A percentile compares a stretch with the other conserved stretches of the same genome.
phyloP scores from a whole-genome alignment of 2,113 vertebrate genomes.

The Vanacampus margaritifer region DNA sequence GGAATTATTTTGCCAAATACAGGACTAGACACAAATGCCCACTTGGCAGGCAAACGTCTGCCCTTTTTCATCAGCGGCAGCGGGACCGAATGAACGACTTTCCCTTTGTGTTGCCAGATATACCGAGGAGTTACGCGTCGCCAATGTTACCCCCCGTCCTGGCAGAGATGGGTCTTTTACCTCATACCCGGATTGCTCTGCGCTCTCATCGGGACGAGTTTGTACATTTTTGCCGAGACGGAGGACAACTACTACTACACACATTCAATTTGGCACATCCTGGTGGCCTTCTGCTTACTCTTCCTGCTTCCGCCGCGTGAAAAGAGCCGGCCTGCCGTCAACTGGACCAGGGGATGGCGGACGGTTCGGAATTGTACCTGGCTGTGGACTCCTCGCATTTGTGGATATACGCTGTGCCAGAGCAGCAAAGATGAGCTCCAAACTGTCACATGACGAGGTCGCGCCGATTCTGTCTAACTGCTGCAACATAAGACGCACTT shows the following conservation, averaged over 20 bases:
- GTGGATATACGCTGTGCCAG: constrained; percentile 87
- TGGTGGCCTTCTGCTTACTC: constrained; percentile 86
- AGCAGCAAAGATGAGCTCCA: constrained; percentile 84
- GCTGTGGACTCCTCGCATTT: constrained; percentile 70
- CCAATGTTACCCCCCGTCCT: constrained; percentile 87
- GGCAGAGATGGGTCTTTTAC: constrained; percentile 90
- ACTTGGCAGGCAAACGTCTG: too few relatives aligned
- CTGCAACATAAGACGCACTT: neutral
- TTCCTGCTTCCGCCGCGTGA: constrained; percentile 86
- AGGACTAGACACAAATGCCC: too few relatives aligned
- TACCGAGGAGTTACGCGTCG: constrained; percentile 76
- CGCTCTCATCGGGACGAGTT: constrained; percentile 78
- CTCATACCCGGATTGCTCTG: constrained; percentile 82
- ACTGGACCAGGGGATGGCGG: constrained; percentile 53
- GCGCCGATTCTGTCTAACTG: neutral
- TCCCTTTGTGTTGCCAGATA: constrained; percentile 68
- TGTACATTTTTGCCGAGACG: constrained; percentile 88
- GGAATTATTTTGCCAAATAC: too few relatives aligned
- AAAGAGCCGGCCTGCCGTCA: constrained; percentile 55
- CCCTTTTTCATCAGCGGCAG: neutral
- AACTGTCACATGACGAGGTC: constrained; percentile 61
- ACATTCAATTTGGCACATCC: constrained; percentile 92
- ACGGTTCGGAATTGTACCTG: constrained; percentile 1
- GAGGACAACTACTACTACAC: constrained; percentile 94
- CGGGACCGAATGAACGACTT: neutral